Base-by-base conservation (phyloP, 2,888 invertebrate species). In the Halictus ligatus region DNA sequence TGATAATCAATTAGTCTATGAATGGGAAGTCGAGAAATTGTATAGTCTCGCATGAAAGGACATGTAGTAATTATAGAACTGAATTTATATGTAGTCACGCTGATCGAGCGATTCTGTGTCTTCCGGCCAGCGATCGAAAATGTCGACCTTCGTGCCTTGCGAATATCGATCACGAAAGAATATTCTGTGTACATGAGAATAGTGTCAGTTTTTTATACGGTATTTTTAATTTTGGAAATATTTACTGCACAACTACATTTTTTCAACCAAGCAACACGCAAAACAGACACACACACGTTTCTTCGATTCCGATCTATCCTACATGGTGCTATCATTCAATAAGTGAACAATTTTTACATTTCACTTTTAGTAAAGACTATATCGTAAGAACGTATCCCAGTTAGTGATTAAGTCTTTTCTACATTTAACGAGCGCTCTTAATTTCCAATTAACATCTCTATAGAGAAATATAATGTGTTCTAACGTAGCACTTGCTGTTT, bases 81-180 rank as follows among this genome's bases (percentile, higher is more conserved):
- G 69, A 74, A 73, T 78, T 81, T 21, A n/a, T 54, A 50, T 35
- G 71, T 75, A 73, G 54, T 75, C 48, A 79, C 21, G 18, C 60
- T 78, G 18, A 78, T 81, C 40, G 72, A 84, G 60, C 64, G 74
- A 7, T 81, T 75, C 35, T 69, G 46, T 60, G 88, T 85, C 89
- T 89, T 88, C 84, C 84, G 54, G 60, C 64, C 74, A 80, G 48
- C 35, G n/a, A 78, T 80, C 73, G 81, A 80, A 58, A 74, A 73
- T 71, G 25, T 84, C 78, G 74, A 89, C 75, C 74, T 64, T 73
- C 50, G 78, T 89, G 81, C 84, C 80, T 86, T 88, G 72, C 80
- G 77, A 84, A 85, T 85, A 67, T 29, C 18, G 73, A 87, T 67
- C 25, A 46, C 78, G 60, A 78, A 76, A 76, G 60, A 75, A 46